These are phyloP conservation scores for Rhyacichthys aspro DNA, from an alignment of 2,797 vertebrate species.

Conservation along the genomic window DNA sequence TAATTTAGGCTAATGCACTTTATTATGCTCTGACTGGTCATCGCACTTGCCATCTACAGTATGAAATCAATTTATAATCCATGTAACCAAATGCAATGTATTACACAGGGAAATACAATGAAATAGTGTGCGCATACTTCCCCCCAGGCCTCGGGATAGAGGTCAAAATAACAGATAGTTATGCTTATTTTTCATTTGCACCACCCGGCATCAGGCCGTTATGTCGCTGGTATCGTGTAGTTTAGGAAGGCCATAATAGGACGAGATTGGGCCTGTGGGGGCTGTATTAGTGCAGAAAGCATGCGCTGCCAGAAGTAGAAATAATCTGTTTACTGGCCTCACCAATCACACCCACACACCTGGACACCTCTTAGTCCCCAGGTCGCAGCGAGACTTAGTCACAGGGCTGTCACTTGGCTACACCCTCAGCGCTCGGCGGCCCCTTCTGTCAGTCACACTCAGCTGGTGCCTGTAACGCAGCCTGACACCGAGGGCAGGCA, in stretches of 20 bases:
- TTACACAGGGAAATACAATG: neutral
- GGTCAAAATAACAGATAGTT: slow-evolving; percentile 17
- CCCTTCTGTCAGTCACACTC: slow-evolving; percentile 57
- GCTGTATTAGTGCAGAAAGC: slow-evolving; percentile 24
- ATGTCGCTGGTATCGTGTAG: neutral
- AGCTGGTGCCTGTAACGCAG: slow-evolving; percentile 8
- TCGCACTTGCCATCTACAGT: slow-evolving; percentile 10
- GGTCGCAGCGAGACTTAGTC: slow-evolving; percentile 46
- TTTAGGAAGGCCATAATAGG: slow-evolving; percentile 11
- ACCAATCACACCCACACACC: slow-evolving; percentile 55
- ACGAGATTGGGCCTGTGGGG: slow-evolving; percentile 15
- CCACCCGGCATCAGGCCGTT: slow-evolving; percentile 9
- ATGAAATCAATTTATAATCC: slow-evolving; percentile 8
- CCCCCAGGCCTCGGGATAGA: slow-evolving; percentile 3
- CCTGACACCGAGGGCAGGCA: slow-evolving; percentile 33
- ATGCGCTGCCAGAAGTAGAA: slow-evolving; percentile 28
- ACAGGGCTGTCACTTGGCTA: slow-evolving; percentile 52
- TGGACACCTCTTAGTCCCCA: slow-evolving; percentile 47
- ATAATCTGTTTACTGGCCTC: slow-evolving; percentile 42
- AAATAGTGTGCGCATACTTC: slow-evolving; percentile 6
- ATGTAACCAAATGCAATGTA: neutral
- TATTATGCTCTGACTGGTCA: slow-evolving; percentile 4
- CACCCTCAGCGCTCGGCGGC: slow-evolving; percentile 43
- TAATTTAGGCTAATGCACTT: slow-evolving; percentile 9
- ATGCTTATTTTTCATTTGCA: slow-evolving; percentile 3